Base-by-base conservation (phyloP, 2,113 vertebrate genomes). In the Gorilla gorilla region DNA sequence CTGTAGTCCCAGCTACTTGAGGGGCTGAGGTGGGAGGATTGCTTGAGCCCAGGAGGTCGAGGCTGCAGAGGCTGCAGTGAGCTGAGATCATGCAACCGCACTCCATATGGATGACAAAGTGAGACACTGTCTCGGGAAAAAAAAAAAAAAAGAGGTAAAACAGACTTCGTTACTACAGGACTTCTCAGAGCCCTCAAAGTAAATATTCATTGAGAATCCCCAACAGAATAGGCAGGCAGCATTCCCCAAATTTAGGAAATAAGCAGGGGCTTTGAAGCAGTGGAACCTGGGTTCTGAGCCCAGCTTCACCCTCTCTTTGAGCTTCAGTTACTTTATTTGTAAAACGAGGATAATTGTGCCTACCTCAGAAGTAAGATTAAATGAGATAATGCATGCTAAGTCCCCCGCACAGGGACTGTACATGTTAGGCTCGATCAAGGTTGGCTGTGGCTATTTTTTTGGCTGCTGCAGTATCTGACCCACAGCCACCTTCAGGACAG, bases 201-300 rank as follows among this genome's bases (percentile, higher is more conserved):
- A 27, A 13, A n/a, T 32, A 18, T 32, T 45, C 7, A 0, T 3
- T 43, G 57, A 66, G 35, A 76, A 16, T 43, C 20, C 0, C 0
- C 48, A 14, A 52, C 45, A 30, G 50, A 52, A 52, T 52, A 64
- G 68, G 25, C 23, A 73, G 40, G 30, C 18, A 43, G 68, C 35
- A 6, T 43, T 76, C 84, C 16, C 70, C 68, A 76, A 45, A 90
- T 13, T 45, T 78, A 45, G n/a, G 22, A 38, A 87, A 17, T 38
- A 64, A 68, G 55, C 55, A 75, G 13, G 70, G 70, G 30, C 78
- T 82, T 8, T 20, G 43, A 40, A 40, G 16, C n/a, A 16, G 13
- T 40, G 23, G 30, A 18, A 43, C 38, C 14, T 55, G n/a, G 43
- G n/a, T 89, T 89, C 16, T 4, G 35, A 82, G 18, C 35, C 66